Percentiles rank a stretch among this genome's conserved stretches.
Evolutionary conservation across 2,113 vertebrate species (phyloP).

Genomic region (Microtus ochrogaster): DNA sequence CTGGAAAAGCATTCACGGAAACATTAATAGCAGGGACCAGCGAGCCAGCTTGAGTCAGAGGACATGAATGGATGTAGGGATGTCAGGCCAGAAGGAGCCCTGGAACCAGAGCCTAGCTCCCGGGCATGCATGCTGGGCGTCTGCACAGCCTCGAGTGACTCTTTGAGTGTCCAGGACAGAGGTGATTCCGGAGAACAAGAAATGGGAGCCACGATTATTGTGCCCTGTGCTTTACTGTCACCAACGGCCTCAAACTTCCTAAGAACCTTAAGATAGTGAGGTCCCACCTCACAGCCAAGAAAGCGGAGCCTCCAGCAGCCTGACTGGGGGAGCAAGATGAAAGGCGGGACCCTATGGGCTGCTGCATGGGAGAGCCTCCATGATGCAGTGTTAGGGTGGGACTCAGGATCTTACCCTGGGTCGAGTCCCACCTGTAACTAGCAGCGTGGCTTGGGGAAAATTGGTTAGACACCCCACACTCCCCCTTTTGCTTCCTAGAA

Average conservation of each 20-base stretch:
- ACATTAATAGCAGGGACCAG: conserved; percentile 8
- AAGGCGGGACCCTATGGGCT: neutral
- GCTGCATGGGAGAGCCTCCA: neutral
- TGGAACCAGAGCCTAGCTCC: neutral
- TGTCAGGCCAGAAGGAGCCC: neutral
- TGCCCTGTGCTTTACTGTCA: neutral
- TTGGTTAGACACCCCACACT: too few species aligned
- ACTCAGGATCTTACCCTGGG: neutral
- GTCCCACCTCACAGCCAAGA: neutral
- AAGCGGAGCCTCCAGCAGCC: neutral
- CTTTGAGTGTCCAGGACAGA: neutral
- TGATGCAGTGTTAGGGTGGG: neutral
- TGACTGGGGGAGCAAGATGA: neutral
- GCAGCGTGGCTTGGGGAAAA: neutral
- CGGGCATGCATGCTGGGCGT: fast-evolving
- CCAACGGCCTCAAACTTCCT: neutral
- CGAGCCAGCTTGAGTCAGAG: neutral
- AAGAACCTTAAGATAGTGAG: neutral
- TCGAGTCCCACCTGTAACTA: neutral
- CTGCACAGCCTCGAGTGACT: neutral
- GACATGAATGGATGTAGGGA: neutral
- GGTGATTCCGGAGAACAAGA: neutral
- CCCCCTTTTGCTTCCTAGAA: neutral
- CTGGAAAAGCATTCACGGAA: conserved; percentile 12
- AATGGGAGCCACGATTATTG: neutral